A percentile compares a stretch with the other conserved stretches of the same genome.
phyloP scores from a whole-genome alignment of 2,797 vertebrate species.

The Oryzias dopingdopingensis region DNA sequence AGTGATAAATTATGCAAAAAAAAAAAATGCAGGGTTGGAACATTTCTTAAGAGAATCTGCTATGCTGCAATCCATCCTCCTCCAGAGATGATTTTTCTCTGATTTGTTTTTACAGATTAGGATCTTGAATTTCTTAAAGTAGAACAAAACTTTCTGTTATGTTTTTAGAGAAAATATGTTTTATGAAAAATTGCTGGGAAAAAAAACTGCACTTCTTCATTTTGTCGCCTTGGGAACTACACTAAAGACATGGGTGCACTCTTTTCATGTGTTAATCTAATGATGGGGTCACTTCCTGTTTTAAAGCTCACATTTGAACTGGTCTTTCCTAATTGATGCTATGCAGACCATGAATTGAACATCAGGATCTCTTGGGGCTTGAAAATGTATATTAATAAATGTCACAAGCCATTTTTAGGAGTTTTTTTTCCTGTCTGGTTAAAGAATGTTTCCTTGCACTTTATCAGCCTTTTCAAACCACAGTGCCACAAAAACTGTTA shows the following conservation, averaged over 20 bases:
- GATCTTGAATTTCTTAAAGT: too few species aligned
- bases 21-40: not conserved
- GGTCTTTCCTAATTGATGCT: slow-evolving; percentile 5
- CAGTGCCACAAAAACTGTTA: slow-evolving; percentile 12
- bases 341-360: slow-evolving; percentile 7
- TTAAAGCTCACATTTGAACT: slow-evolving; percentile 12
- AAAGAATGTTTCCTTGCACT: slow-evolving; percentile 41
- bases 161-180: not conserved
- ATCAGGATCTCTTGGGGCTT: slow-evolving; percentile 1
- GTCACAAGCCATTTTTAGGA: slow-evolving; percentile 15
- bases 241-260: not conserved
- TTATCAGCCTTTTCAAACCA: slow-evolving; percentile 35
- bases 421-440: slow-evolving; percentile 13
- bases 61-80: not conserved
- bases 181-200: not conserved
- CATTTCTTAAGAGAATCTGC: not conserved
- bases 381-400: slow-evolving; percentile 19
- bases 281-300: not conserved
- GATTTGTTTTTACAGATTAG: too few species aligned
- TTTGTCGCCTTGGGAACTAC: not conserved
- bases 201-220: not conserved
- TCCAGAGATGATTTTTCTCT: too few species aligned
- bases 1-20: not conserved
- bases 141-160: not conserved
- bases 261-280: slow-evolving; percentile 1